Percentiles rank a stretch among this genome's conserved stretches.
phyloP scores from a whole-genome alignment of 2,888 invertebrate genomes.

The Apodemia mormo region DNA sequence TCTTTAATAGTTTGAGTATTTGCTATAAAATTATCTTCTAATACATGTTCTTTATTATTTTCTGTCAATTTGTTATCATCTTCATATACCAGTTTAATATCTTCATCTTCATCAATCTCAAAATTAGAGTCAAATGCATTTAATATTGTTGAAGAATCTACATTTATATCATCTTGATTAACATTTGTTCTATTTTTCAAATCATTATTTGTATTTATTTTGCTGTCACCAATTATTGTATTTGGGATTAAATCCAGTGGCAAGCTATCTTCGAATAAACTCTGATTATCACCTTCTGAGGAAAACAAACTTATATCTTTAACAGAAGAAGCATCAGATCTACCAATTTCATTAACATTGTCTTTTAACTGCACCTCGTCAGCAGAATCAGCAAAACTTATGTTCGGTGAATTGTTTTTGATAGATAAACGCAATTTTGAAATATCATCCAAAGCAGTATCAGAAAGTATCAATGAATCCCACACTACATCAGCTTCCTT shows the following conservation, averaged over 20 bases:
- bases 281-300: conserved; percentile 74
- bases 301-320: conserved; percentile 72
- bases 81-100: conserved; percentile 67
- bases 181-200: conserved; percentile 33
- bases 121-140: conserved; percentile 59
- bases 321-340: conserved; percentile 43
- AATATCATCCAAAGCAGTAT: conserved; percentile 54
- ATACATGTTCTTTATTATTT: conserved; percentile 22
- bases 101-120: conserved; percentile 57
- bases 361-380: background rate
- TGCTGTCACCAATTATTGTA: conserved; percentile 65
- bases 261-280: conserved; percentile 82
- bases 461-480: conserved; percentile 67
- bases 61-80: conserved; percentile 46
- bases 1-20: conserved; percentile 48
- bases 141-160: conserved; percentile 55
- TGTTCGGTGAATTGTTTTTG: conserved; percentile 59
- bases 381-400: conserved; percentile 59
- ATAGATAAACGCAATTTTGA: conserved; percentile 51
- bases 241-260: conserved; percentile 75
- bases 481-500: conserved; percentile 57
- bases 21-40: conserved; percentile 36
- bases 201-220: conserved; percentile 31
- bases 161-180: conserved; percentile 38
- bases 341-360: conserved; percentile 36